phyloP scores from a whole-genome alignment of 2,797 vertebrate species.

The Prionace glauca region DNA sequence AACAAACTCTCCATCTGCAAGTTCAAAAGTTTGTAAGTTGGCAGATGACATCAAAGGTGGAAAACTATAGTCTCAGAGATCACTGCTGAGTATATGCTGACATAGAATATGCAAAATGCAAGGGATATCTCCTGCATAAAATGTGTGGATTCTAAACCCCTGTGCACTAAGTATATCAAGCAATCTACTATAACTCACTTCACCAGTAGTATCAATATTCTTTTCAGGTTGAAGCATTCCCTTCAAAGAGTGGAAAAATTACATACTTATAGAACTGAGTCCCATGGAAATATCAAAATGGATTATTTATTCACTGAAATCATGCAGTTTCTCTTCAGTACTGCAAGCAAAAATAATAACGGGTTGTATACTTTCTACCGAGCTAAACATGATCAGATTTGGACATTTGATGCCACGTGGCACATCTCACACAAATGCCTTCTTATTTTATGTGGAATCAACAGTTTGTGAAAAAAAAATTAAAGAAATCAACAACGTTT shows the following conservation, averaged over 20 bases:
- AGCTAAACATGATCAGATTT: not conserved
- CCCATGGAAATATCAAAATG: not conserved
- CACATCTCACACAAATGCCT: not conserved
- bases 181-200: too few relatives aligned
- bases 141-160: not conserved
- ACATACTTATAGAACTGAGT: not conserved
- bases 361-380: not conserved
- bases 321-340: not conserved
- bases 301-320: not conserved
- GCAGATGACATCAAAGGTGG: not conserved
- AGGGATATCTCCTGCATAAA: not conserved
- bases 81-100: not conserved
- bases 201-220: not conserved
- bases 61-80: not conserved
- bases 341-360: not conserved
- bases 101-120: not conserved
- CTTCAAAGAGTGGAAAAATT: not conserved
- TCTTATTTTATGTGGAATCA: not conserved
- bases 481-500: not conserved
- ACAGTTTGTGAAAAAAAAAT: not conserved
- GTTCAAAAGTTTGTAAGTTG: not conserved
- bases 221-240: not conserved
- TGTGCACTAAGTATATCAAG: not conserved
- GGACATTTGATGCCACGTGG: not conserved
- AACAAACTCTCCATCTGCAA: not conserved